These are phyloP conservation scores for Cyanistes caeruleus DNA, from an alignment of 2,113 vertebrate genomes.

Conservation along the genomic window DNA sequence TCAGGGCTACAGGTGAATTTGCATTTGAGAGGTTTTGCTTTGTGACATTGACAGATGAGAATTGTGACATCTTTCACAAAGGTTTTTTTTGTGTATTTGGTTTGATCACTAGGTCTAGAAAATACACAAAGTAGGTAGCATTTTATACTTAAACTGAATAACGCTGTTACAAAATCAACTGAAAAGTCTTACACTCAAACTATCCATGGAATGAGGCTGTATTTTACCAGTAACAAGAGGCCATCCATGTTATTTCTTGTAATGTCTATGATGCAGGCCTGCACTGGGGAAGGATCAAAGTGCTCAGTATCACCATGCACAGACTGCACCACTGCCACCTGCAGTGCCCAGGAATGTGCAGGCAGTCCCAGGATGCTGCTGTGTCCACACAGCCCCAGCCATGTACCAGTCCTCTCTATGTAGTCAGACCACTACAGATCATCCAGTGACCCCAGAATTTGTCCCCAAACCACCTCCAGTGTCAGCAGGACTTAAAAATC, in stretches of 20 bases:
- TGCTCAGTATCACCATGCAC: accelerated
- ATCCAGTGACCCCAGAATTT: not conserved
- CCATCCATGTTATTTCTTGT: not conserved
- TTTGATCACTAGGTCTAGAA: not conserved
- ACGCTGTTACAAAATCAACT: not conserved
- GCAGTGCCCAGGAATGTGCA: not conserved
- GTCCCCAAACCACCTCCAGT: not conserved
- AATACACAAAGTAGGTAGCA: not conserved
- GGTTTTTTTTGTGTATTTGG: not conserved
- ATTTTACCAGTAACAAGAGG: not conserved
- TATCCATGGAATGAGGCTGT: not conserved
- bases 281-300: accelerated
- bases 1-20: not conserved
- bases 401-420: not conserved
- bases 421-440: not conserved
- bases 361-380: not conserved
- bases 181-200: not conserved
- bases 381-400: not conserved
- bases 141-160: not conserved
- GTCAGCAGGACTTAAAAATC: not conserved
- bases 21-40: not conserved
- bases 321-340: not conserved
- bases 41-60: not conserved
- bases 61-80: not conserved
- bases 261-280: not conserved